These are phyloP conservation scores for Typhlomys cinereus DNA, from an alignment of 2,113 vertebrate species.

Conservation along the genomic window DNA sequence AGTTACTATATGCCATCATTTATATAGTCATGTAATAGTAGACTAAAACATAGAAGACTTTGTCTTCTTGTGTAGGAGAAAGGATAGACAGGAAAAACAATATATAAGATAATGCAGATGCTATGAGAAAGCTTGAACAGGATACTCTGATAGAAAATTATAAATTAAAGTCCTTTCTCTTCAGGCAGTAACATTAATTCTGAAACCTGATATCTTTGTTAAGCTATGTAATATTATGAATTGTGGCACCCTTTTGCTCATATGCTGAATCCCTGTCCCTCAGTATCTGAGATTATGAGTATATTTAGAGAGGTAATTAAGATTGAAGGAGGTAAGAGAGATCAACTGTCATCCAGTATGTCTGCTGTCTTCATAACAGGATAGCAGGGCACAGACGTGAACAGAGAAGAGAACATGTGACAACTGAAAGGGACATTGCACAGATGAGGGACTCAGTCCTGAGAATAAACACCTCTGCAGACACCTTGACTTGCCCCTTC, in stretches of 20 bases:
- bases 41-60: neutral
- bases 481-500: too few species aligned
- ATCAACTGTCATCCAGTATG: neutral
- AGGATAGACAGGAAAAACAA: neutral
- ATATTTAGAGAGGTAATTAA: neutral
- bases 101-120: neutral
- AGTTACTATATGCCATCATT: neutral
- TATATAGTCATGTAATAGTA: neutral
- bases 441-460: neutral
- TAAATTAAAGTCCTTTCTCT: neutral
- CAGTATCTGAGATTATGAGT: neutral
- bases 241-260: rapidly evolving
- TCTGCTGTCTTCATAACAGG: neutral
- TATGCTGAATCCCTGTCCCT: neutral
- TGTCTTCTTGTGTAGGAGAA: neutral
- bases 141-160: neutral
- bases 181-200: neutral
- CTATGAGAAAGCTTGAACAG: neutral
- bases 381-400: neutral
- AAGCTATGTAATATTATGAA: neutral
- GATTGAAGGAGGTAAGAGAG: neutral
- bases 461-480: neutral
- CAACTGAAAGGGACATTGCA: neutral
- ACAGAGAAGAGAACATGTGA: neutral
- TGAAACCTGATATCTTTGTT: neutral